Percentiles rank a stretch among this genome's conserved stretches.
Conservation (phyloP, 2,888 invertebrate species). For the Volucella inflata region DNA sequence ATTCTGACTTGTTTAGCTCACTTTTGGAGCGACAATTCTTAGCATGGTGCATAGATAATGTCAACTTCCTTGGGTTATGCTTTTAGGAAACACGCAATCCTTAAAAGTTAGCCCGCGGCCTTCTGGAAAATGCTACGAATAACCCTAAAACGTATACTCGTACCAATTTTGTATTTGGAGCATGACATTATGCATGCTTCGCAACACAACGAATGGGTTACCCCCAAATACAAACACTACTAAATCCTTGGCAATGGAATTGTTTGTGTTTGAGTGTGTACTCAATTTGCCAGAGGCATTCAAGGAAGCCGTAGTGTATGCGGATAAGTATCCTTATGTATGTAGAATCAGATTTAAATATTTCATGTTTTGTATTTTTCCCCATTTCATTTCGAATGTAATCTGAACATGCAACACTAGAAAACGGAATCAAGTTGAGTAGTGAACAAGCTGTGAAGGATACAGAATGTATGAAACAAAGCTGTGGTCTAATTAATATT, state of each 20-base stretch:
- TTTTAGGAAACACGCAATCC: slow-evolving; percentile 50
- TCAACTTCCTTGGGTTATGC: too few relatives aligned
- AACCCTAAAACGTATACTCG: not conserved
- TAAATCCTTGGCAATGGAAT: slow-evolving; percentile 55
- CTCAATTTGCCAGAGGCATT: slow-evolving; percentile 41
- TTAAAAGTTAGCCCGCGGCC: slow-evolving; percentile 17
- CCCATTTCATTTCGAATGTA: slow-evolving; percentile 39
- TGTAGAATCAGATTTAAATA: slow-evolving; percentile 38
- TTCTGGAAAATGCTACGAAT: not conserved
- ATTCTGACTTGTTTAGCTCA: slow-evolving; percentile 21
- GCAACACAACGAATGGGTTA: slow-evolving; percentile 16
- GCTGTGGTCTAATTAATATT: slow-evolving; percentile 22
- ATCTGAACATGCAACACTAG: slow-evolving; percentile 43
- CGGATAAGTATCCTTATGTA: not conserved
- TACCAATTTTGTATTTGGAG: slow-evolving; percentile 20
- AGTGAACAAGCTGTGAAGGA: not conserved
- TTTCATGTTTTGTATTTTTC: slow-evolving; percentile 40
- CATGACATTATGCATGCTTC: slow-evolving; percentile 58
- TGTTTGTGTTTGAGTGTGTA: not conserved
- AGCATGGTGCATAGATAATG: too few relatives aligned
- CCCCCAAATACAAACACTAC: slow-evolving; percentile 4
- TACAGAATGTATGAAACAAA: slow-evolving; percentile 7
- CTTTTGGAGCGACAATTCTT: not conserved
- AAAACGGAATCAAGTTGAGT: slow-evolving; percentile 25
- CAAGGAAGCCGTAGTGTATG: not conserved